Percentiles rank a stretch among this genome's conserved stretches.
Evolutionary conservation across 1,140 invertebrate genomes (phyloP).

Genomic region (Brachionus sp.): DNA sequence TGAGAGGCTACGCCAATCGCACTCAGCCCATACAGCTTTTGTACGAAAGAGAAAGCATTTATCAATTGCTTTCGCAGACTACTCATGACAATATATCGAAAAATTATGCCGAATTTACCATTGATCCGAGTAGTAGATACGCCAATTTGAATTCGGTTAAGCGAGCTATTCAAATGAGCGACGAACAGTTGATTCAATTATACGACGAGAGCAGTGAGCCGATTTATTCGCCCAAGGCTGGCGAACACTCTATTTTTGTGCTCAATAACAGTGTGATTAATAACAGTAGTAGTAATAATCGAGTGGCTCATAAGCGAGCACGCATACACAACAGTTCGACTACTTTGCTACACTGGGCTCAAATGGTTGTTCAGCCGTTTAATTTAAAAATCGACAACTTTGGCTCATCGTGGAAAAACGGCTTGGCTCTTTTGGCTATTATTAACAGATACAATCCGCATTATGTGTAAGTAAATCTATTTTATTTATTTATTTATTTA

Average conservation of each 20-base stretch:
- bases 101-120: slow-evolving; percentile 78
- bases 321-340: not conserved
- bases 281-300: not conserved
- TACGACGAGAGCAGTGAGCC: not conserved
- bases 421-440: not conserved
- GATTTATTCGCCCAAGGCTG: not conserved
- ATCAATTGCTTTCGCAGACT: slow-evolving; percentile 82
- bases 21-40: slow-evolving; percentile 56
- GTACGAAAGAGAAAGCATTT: slow-evolving; percentile 83
- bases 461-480: not conserved
- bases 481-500: no score
- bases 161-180: not conserved
- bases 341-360: slow-evolving; percentile 18
- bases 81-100: slow-evolving; percentile 91
- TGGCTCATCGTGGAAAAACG: not conserved
- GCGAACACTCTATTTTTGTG: not conserved
- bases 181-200: not conserved
- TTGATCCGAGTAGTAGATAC: slow-evolving; percentile 75
- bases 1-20: slow-evolving; percentile 74
- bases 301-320: not conserved
- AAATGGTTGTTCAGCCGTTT: slow-evolving; percentile 15
- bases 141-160: slow-evolving; percentile 1
- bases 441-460: not conserved
- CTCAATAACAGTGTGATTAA: not conserved
- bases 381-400: not conserved